These are phyloP conservation scores for Enchytraeus crypticus DNA, from an alignment of 2,888 invertebrate species.

Conservation along the genomic window DNA sequence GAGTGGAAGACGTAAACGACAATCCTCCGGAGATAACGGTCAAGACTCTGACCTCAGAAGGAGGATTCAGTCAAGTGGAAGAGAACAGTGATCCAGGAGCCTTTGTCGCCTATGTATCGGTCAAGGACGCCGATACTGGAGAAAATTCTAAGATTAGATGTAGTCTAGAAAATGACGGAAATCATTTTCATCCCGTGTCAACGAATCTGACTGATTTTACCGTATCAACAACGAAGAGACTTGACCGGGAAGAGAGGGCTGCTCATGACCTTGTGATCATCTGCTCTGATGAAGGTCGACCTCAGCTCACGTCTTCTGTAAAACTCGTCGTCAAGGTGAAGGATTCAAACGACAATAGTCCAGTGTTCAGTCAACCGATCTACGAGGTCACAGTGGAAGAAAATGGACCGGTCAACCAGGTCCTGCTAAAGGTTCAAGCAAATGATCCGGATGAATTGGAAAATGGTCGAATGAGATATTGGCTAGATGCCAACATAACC, in stretches of 20 bases:
- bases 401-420: constrained; percentile 67
- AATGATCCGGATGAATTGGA: constrained; percentile 80
- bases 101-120: constrained; percentile 67
- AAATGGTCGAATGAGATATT: constrained; percentile 82
- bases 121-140: constrained; percentile 73
- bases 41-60: constrained; percentile 26
- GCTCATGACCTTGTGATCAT: constrained; percentile 50
- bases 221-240: constrained; percentile 49
- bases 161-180: constrained; percentile 8
- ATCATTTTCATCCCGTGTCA: constrained; percentile 31
- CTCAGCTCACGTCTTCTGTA: constrained; percentile 59
- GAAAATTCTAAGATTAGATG: constrained; percentile 67
- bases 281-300: constrained; percentile 65
- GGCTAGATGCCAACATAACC: constrained; percentile 68
- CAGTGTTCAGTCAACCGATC: constrained; percentile 76
- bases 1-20: constrained; percentile 35
- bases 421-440: constrained; percentile 60
- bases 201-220: constrained; percentile 37
- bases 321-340: constrained; percentile 56
- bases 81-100: constrained; percentile 73
- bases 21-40: constrained; percentile 34
- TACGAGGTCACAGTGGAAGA: constrained; percentile 74
- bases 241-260: constrained; percentile 35
- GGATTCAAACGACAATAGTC: constrained; percentile 91
- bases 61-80: constrained; percentile 52